Evolutionary conservation across 1,140 invertebrate species (phyloP), one percentile per base, ranked within the genome.

Genomic region (Lasaia peninsularis): DNA sequence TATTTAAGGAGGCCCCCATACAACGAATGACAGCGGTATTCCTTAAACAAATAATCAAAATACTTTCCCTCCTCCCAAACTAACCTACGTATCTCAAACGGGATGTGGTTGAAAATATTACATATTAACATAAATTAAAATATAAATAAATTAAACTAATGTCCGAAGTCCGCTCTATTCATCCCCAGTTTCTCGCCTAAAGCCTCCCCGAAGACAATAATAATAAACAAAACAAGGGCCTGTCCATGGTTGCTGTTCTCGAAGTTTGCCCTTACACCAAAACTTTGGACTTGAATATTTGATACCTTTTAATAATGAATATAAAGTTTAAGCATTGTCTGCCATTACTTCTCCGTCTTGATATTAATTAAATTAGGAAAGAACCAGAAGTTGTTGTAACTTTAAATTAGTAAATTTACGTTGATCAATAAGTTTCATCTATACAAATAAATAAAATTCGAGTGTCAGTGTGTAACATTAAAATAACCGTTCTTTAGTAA

Each of bases 141-240:
- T 48, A 48, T 48, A 20, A 48, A 48, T 48, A 48, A 48, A 48
- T 48, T 48, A 48, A 21, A 48, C 44, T 48, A 48, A 48, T 48
- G 20, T 7, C 44, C 18, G 7, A 48, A 48, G 44, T 48, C 44
- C 2, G 44, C 44, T 48, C 44, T 20, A 48, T 48, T 48, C 44
- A 6, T 48, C 44, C 44, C 40, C 44, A 10, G 44, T 48, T 24
- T 48, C 20, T 11, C 20, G 44, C 20, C 5, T 48, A 48, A 48
- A 48, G 44, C 21, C 44, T 48, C 44, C 55, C 61, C 58, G 52
- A 57, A 64, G 59, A 69, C 67, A 69, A 72, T 72, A 72, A 72
- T 67, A 72, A 72, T 72, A 72, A 72, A 72, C 69, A 72, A 67
- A 69, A 69, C 55, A 62, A 60, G 59, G 64, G 57, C 49, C 59